Evolutionary conservation across 1,140 invertebrate species (phyloP), one percentile per base, ranked within the genome.

Genomic region (Campoletis sonorensis): DNA sequence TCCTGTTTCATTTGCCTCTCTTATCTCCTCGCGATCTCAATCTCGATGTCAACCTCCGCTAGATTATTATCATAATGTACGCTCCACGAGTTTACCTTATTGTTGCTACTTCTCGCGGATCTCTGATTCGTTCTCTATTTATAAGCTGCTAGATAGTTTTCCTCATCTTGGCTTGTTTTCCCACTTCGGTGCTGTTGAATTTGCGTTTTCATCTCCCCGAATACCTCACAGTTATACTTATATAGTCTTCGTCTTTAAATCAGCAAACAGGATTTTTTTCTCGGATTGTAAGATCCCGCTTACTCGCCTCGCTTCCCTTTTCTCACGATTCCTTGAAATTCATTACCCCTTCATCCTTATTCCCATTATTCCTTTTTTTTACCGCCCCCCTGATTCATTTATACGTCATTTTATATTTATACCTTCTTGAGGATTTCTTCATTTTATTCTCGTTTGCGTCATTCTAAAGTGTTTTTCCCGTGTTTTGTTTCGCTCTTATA

Each of bases 301-400:
- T n/a, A 54, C 51, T 54, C 51, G 51, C 51, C 51, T 54, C 51
- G 51, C 8, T 45, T 45, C 40, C 40, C 40, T 45, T 45, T 13
- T 10, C 40, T 45, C 40, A 80, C 79, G 79, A 80, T n/a, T 80
- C 70, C 33, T 27, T 40, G 72, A 72, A 80, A 49, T 80, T 80
- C 49, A 80, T 80, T 80, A 80, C 79, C 64, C 73, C 49, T 80
- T 73, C 79, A 40, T 40, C 79, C 23, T 61, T 45, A 64, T 70
- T 73, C 68, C 70, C 70, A 80, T 80, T 80, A 80, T 80, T 27
- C 23, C 1, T 68, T 30, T 70, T 70, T 70, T 70, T 27, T 21
- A 54, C 51, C 8, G n/a, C 10, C 51, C 51, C 18, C 51, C 51
- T 18, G 8, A 18, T n/a, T 33, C 51, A 8, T 54, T 11, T n/a